Evolutionary conservation across 2,888 invertebrate genomes (phyloP).

Genomic region (Drosophila picticornis): DNA sequence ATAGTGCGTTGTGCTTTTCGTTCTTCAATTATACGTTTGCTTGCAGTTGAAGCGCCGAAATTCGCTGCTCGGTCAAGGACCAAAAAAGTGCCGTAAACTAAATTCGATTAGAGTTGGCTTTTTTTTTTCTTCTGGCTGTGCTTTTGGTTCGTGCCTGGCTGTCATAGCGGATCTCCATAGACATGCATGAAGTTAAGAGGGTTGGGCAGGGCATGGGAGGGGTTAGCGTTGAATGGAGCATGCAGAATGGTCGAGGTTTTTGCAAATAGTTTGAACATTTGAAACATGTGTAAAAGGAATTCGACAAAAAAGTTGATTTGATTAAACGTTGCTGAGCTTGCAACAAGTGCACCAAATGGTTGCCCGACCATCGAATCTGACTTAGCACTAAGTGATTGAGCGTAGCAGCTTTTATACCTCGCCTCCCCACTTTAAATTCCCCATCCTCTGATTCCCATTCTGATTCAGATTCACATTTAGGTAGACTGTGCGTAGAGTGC

Average conservation of each 20-base stretch:
- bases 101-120: conserved; percentile 69
- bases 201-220: neutral
- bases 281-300: conserved; percentile 62
- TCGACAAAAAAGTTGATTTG: conserved; percentile 58
- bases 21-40: conserved; percentile 53
- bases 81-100: conserved; percentile 67
- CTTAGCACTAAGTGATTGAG: conserved; percentile 41
- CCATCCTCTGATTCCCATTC: conserved; percentile 2
- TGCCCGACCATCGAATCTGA: conserved; percentile 5
- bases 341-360: conserved; percentile 63
- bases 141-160: conserved; percentile 23
- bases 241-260: neutral
- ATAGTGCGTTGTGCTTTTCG: conserved; percentile 69
- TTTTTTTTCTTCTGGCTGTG: conserved; percentile 15
- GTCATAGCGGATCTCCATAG: conserved; percentile 75
- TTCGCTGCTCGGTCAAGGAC: conserved; percentile 55
- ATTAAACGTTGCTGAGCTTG: conserved; percentile 60
- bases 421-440: conserved; percentile 6
- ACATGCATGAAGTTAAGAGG: conserved; percentile 2
- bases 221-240: neutral
- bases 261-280: conserved; percentile 50
- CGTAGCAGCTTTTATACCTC: conserved; percentile 19
- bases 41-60: conserved; percentile 10
- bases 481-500: conserved; percentile 37
- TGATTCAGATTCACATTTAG: conserved; percentile 11